A percentile compares a stretch with the other conserved stretches of the same genome.
phyloP scores from a whole-genome alignment of 2,888 invertebrate genomes.

The Oscheius sp. region DNA sequence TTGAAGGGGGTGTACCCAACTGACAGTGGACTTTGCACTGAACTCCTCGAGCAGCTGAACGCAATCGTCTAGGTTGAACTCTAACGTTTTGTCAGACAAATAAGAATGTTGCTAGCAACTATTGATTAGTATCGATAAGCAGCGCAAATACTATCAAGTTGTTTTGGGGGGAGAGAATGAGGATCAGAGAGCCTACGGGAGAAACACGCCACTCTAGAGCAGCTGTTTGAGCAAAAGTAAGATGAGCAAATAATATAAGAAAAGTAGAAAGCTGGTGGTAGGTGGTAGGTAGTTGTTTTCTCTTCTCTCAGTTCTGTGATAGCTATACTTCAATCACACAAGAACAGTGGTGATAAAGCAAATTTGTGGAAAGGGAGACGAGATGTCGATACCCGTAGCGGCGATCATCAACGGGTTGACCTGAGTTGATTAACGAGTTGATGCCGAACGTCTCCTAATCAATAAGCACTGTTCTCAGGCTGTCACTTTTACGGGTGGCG shows the following conservation, averaged over 20 bases:
- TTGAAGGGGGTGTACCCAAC: neutral
- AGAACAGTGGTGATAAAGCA: neutral
- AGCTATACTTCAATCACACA: neutral
- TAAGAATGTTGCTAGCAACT: too few relatives aligned
- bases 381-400: constrained; percentile 7
- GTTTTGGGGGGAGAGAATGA: neutral
- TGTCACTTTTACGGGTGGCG: too few relatives aligned
- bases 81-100: too few relatives aligned
- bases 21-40: constrained; percentile 3
- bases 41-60: constrained; percentile 4
- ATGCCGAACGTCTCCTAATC: neutral
- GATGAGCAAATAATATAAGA: constrained; percentile 28
- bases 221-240: constrained; percentile 28
- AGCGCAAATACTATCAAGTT: too few relatives aligned
- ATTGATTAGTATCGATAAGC: too few relatives aligned
- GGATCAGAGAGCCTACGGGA: constrained; percentile 28
- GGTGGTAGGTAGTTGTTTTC: neutral
- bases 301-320: neutral
- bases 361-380: neutral
- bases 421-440: constrained; percentile 36
- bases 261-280: constrained; percentile 9
- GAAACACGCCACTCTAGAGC: constrained; percentile 33
- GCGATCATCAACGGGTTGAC: constrained; percentile 15
- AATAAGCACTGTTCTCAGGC: too few relatives aligned
- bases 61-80: too few relatives aligned